phyloP scores from a whole-genome alignment of 2,888 invertebrate species.

The Microctonus brassicae region DNA sequence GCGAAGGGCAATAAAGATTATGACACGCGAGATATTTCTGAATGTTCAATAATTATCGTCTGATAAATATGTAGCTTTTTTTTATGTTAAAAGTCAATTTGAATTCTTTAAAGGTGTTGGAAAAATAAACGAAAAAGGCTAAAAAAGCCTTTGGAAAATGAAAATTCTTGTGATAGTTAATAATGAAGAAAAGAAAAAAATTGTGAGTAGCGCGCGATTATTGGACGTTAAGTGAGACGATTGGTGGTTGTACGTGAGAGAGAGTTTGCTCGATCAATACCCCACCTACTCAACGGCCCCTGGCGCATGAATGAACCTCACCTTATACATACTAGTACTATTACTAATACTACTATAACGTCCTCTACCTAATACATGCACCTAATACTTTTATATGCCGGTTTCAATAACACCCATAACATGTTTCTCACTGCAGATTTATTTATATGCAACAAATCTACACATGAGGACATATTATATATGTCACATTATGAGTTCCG shows the following conservation, averaged over 20 bases:
- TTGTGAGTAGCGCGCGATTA: slow-evolving; percentile 24
- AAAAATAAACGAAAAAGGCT: not conserved
- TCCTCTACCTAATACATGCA: not conserved
- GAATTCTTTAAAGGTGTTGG: not conserved
- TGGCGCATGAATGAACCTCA: slow-evolving; percentile 68
- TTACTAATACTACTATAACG: slow-evolving; percentile 18
- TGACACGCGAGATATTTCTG: not conserved
- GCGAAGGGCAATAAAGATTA: slow-evolving; percentile 25
- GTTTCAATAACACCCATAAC: not conserved
- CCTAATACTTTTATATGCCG: slow-evolving; percentile 12
- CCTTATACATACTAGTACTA: slow-evolving; percentile 52
- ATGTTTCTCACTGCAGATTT: not conserved
- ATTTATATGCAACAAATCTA: not conserved
- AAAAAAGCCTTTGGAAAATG: not conserved
- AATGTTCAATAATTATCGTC: not conserved
- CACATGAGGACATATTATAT: not conserved
- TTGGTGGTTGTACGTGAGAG: slow-evolving; percentile 39
- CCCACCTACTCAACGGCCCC: slow-evolving; percentile 61
- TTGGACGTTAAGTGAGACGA: slow-evolving; percentile 27
- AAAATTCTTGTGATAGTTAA: not conserved
- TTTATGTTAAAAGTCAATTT: not conserved
- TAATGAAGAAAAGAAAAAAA: slow-evolving; percentile 1
- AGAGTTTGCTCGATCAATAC: slow-evolving; percentile 63
- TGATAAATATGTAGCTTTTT: too few species aligned
- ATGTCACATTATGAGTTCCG: not conserved